Base-by-base conservation (phyloP, 92 coral and sea anemone genomes). In the Umimayanthus kanabou region DNA sequence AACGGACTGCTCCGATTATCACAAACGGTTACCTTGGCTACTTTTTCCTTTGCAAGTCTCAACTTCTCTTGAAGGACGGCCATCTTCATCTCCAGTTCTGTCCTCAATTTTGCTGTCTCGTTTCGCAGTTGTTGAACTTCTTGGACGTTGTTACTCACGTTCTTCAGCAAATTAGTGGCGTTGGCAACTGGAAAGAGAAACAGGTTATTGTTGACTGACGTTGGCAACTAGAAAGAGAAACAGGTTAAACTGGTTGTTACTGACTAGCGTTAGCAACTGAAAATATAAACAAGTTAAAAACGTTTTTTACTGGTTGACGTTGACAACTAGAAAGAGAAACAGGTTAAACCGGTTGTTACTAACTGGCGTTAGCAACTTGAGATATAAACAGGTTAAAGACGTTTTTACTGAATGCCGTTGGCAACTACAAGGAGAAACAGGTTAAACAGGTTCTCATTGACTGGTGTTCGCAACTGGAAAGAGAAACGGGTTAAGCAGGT, bases 1-100 rank as follows among this genome's bases (percentile, higher is more conserved):
- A 20, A 61, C 69, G 4, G 4, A 61, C 58, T 53, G 69, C 69
- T 3, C 69, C 25, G 25, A 61, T 18, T 16, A 61, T 61, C 61
- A 47, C 40, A 20, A 80, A n/a, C 20, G 29, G 20, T 80, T 73
- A 95, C 99, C 99, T 93, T 95, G 75, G 98, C 96, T 2, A 95
- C 94, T 87, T 85, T 93, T 50, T 93, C 98, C 70, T 93, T 93
- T 16, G 96, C 98, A 55, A 69, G 90, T 77, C 80, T 82, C 5
- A 97, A 91, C 74, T 95, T 95, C 57, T 87, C 90, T 76, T 92
- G 90, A 69, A 97, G 87, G 9, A 80, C 85, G 1, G 91, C 85
- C 90, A 95, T 93, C 80, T 90, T 95, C 65, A 64, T 81, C 84
- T 88, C 87, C 82, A 97, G 85, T 76, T 89, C 85, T 22, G 81